These are phyloP conservation scores for Gracilinanus agilis DNA, from an alignment of 2,113 vertebrate genomes.

Conservation along the genomic window DNA sequence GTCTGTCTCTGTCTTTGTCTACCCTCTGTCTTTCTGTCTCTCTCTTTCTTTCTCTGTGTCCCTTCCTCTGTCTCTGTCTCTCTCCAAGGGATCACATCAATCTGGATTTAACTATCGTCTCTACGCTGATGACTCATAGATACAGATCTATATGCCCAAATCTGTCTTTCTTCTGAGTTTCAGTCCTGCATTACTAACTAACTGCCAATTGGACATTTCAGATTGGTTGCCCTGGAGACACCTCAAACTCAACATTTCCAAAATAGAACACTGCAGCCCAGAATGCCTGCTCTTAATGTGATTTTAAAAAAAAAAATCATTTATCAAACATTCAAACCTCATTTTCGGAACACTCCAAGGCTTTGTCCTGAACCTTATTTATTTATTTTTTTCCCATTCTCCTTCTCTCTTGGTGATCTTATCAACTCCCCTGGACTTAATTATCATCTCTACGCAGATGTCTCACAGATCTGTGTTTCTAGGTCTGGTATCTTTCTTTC, in stretches of 20 bases:
- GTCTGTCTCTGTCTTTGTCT: not conserved
- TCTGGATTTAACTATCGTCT: not conserved
- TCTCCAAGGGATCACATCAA: too few species aligned
- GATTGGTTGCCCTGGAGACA: not conserved
- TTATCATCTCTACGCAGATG: not conserved
- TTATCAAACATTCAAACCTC: not conserved
- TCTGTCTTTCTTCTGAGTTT: not conserved
- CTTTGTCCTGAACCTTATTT: not conserved
- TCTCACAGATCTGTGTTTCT: not conserved
- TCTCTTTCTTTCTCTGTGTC: too few species aligned
- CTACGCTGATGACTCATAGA: not conserved
- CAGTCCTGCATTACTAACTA: not conserved
- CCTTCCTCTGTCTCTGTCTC: not conserved
- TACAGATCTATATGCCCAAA: not conserved
- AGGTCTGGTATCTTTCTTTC: not conserved
- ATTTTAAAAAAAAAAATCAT: not conserved
- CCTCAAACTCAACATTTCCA: not conserved
- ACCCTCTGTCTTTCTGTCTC: not conserved
- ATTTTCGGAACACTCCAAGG: not conserved
- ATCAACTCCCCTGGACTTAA: not conserved
- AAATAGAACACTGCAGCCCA: not conserved
- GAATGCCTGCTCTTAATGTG: not conserved
- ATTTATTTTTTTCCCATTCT: not conserved
- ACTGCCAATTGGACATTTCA: not conserved
- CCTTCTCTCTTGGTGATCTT: not conserved